Evolutionary conservation across 2,888 invertebrate genomes (phyloP).

Genomic region (Eulithis testata): DNA sequence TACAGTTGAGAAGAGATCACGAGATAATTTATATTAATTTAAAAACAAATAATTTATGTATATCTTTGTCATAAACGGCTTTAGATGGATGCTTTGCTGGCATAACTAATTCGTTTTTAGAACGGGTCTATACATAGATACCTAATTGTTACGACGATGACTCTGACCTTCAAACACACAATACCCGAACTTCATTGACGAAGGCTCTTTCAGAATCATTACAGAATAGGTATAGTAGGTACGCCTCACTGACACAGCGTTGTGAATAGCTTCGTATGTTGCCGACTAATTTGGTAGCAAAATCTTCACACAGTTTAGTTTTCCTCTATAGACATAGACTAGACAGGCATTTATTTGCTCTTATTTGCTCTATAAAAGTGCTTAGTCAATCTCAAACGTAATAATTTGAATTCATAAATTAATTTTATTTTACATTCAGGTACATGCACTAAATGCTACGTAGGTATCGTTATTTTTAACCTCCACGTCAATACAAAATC

Average conservation of each 20-base stretch:
- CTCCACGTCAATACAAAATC: constrained; percentile 14
- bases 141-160: constrained; percentile 48
- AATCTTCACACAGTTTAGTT: background rate
- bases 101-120: constrained; percentile 37
- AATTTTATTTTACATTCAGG: background rate
- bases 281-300: constrained; percentile 10
- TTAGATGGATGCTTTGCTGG: constrained; percentile 33
- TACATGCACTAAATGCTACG: background rate
- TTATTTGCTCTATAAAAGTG: background rate
- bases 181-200: constrained; percentile 55
- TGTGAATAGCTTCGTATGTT: constrained; percentile 21
- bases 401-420: background rate
- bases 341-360: no score
- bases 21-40: no score
- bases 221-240: constrained; percentile 41
- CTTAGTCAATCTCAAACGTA: background rate
- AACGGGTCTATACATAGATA: constrained; percentile 44
- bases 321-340: no score
- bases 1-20: no score
- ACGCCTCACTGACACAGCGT: constrained; percentile 20
- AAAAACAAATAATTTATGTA: constrained; percentile 23
- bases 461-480: constrained; percentile 1
- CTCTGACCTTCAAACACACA: constrained; percentile 64
- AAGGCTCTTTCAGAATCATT: constrained; percentile 53
- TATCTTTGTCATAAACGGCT: constrained; percentile 21